Base-by-base conservation (phyloP, 2,888 invertebrate genomes). In the Meiosimyza decipiens region DNA sequence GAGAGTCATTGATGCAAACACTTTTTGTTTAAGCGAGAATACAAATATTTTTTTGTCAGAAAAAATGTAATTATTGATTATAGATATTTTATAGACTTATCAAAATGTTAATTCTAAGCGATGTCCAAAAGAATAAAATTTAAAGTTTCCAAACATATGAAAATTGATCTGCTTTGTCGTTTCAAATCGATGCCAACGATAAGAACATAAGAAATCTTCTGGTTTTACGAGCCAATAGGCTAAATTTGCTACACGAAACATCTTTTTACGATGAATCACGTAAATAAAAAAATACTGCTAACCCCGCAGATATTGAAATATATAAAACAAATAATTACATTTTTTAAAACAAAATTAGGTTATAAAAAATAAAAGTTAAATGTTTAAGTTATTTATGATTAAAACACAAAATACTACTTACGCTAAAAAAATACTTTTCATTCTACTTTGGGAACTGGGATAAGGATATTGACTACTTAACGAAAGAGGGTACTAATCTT, bases 1-100 rank as follows among this genome's bases (percentile, higher is more conserved):
- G 69, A 68, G 60, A 47, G n/a, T 63, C 71, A 71, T 73, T 75
- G 75, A 79, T 75, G 74, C 76, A 71, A 64, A 72, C 16, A n/a
- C 40, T 40, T 40, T 40, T 40, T 40, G 1, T 6, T 40, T 40
- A 33, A 62, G 12, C 2, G 16, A 62, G 9, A 40, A 9, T 40
- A 40, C 40, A 63, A 63, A 60, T 60, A 59, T 60, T 60, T 28
- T n/a, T 59, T 22, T 63, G 6, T 4, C 40, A 62, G 22, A 7
- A 47, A 62, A 28, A 60, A 60, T 60, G 15, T 28, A 57, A 57
- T 57, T 22, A 57, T 57, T 12, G 1, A 57, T 18, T 28, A 9
- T 7, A 63, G 6, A n/a, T 16, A 63, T 50, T 28, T 64, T 40
- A 7, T 40, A 9, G 9, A 40, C 1, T 40, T 40, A 47, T 18